Conservation (phyloP, 64 coral and sea anemone species). For the Orbicella faveolata region DNA sequence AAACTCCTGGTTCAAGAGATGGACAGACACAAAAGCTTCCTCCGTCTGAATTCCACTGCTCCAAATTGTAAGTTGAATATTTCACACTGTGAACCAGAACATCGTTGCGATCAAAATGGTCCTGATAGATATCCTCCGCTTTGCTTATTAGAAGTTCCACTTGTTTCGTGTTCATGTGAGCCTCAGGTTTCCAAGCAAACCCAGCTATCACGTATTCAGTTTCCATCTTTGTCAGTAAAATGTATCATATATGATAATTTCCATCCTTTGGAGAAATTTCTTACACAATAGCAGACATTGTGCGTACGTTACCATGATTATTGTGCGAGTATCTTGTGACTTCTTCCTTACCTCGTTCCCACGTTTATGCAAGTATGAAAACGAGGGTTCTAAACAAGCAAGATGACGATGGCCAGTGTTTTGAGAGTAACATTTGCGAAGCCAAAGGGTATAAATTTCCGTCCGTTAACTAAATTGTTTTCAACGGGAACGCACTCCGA, state of each 20-base stretch:
- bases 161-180: not conserved
- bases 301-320: not conserved
- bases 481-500: constrained; percentile 4
- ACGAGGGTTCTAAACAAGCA: not conserved
- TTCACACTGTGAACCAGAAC: not conserved
- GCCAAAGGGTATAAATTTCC: not conserved
- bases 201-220: not conserved
- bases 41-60: constrained; percentile 39
- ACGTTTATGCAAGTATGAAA: not conserved
- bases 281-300: not conserved
- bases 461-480: constrained; percentile 20
- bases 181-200: constrained; percentile 30
- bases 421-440: not conserved
- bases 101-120: not conserved
- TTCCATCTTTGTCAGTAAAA: not conserved
- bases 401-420: constrained; percentile 30
- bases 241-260: not conserved
- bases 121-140: constrained; percentile 27
- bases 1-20: constrained; percentile 34
- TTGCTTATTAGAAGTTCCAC: constrained; percentile 33
- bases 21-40: constrained; percentile 34
- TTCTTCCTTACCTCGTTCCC: not conserved
- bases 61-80: constrained; percentile 11
- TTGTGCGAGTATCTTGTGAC: not conserved
- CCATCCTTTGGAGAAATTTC: not conserved